These are phyloP conservation scores for Micropoecilia bifurca DNA, from an alignment of 2,797 vertebrate species.

Conservation along the genomic window DNA sequence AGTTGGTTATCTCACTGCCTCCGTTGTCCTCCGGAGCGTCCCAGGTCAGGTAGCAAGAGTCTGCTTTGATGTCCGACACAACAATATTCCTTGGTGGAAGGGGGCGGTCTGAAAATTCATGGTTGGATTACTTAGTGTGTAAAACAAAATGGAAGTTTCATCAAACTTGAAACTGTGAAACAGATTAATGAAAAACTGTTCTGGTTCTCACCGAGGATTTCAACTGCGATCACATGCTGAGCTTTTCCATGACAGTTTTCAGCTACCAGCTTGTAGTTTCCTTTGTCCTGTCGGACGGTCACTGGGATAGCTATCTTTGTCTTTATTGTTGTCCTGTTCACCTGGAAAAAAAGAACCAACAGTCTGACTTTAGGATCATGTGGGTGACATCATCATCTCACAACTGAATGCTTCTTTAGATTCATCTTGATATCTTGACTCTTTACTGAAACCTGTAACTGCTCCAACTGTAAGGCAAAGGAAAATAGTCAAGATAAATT, in stretches of 20 bases:
- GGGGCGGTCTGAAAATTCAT: conserved; percentile 86
- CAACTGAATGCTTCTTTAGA: not conserved
- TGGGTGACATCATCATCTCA: not conserved
- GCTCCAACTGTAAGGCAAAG: not conserved
- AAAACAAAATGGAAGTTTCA: not conserved
- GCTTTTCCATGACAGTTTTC: conserved; percentile 89
- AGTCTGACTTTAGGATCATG: not conserved
- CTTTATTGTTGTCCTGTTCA: conserved; percentile 86
- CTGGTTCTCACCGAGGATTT: conserved; percentile 76
- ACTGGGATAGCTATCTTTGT: conserved; percentile 88
- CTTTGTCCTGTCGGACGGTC: conserved; percentile 87
- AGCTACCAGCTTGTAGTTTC: conserved; percentile 89
- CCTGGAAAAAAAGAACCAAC: conserved; percentile 45
- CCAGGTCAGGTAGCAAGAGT: conserved; percentile 96
- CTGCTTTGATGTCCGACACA: conserved; percentile 92
- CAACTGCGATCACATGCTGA: conserved; percentile 71
- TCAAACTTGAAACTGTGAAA: not conserved
- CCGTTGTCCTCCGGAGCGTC: conserved; percentile 95
- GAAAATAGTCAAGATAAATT: not conserved
- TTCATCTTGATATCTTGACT: not conserved
- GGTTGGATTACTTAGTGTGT: not conserved
- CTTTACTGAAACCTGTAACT: no score
- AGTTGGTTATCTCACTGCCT: conserved; percentile 96
- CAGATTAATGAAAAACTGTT: not conserved
- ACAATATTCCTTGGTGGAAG: conserved; percentile 90